These are phyloP conservation scores for Zaprionus gabonicus DNA, from an alignment of 1,140 invertebrate species.

Conservation along the genomic window DNA sequence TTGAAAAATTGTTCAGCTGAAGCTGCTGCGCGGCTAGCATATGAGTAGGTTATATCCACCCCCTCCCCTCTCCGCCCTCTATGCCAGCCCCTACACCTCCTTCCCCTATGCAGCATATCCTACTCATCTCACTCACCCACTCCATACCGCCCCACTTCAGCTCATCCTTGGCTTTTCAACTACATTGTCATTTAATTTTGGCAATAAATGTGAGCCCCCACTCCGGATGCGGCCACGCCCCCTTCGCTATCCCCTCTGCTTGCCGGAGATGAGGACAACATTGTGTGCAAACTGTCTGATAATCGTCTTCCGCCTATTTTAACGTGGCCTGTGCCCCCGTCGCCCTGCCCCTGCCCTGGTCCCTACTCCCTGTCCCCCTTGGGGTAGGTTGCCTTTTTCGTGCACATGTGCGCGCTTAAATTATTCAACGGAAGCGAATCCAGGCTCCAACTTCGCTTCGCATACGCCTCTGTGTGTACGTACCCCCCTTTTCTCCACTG, in stretches of 20 bases:
- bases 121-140: neutral
- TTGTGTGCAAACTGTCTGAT: constrained; percentile 83
- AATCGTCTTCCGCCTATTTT: constrained; percentile 83
- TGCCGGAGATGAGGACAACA: constrained; percentile 49
- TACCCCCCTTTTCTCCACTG: neutral
- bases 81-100: neutral
- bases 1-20: constrained; percentile 73
- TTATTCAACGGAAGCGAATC: constrained; percentile 74
- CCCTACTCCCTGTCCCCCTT: neutral
- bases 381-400: constrained; percentile 23
- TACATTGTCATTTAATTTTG: constrained; percentile 83
- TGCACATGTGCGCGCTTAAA: constrained; percentile 78
- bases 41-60: constrained; percentile 33
- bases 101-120: constrained; percentile 51
- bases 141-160: neutral
- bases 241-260: neutral
- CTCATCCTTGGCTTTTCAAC: constrained; percentile 56
- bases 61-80: neutral
- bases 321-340: constrained; percentile 49
- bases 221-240: neutral
- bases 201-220: constrained; percentile 73
- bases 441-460: constrained; percentile 29
- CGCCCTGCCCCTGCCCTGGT: neutral
- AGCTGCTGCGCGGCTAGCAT: constrained; percentile 19
- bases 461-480: constrained; percentile 30